A percentile compares a stretch with the other conserved stretches of the same genome.
phyloP scores from a whole-genome alignment of 92 coral and sea anemone species.

The Siderastrea siderea region DNA sequence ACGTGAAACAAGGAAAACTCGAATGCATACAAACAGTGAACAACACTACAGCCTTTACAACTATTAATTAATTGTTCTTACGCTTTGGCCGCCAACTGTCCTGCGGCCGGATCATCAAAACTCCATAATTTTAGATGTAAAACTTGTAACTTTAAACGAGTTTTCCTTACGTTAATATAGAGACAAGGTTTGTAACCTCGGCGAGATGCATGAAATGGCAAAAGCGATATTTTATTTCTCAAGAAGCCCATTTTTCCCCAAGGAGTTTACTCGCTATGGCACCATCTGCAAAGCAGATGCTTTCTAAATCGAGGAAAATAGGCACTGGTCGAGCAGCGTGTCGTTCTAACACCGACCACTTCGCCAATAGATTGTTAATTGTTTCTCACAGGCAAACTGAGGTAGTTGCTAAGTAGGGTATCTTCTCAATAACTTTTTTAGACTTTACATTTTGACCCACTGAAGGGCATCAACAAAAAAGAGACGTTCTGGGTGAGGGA shows the following conservation, averaged over 20 bases:
- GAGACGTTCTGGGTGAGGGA: not conserved
- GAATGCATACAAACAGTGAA: constrained; percentile 3
- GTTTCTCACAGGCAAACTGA: constrained; percentile 16
- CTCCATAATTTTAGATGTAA: constrained; percentile 3
- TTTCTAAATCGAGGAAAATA: not conserved
- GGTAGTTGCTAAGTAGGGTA: constrained; percentile 15
- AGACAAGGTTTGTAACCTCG: too few species aligned
- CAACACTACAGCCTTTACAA: constrained; percentile 3
- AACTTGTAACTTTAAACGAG: not conserved
- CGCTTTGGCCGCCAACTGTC: constrained; percentile 34
- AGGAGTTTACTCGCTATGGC: not conserved
- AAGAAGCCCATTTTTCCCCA: not conserved
- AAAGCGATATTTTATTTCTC: not conserved
- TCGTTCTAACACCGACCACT: constrained; percentile 14
- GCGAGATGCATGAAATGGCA: too few species aligned
- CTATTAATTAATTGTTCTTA: constrained; percentile 37
- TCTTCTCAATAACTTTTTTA: not conserved
- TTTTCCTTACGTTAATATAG: not conserved
- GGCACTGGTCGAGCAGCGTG: constrained; percentile 45
- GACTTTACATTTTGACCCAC: constrained; percentile 8
- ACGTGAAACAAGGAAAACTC: constrained; percentile 36
- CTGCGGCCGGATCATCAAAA: constrained; percentile 13
- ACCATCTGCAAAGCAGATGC: constrained; percentile 54
- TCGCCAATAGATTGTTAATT: not conserved
- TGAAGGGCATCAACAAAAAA: not conserved